phyloP scores from a whole-genome alignment of 1,140 invertebrate species.

The Pissodes strobi region DNA sequence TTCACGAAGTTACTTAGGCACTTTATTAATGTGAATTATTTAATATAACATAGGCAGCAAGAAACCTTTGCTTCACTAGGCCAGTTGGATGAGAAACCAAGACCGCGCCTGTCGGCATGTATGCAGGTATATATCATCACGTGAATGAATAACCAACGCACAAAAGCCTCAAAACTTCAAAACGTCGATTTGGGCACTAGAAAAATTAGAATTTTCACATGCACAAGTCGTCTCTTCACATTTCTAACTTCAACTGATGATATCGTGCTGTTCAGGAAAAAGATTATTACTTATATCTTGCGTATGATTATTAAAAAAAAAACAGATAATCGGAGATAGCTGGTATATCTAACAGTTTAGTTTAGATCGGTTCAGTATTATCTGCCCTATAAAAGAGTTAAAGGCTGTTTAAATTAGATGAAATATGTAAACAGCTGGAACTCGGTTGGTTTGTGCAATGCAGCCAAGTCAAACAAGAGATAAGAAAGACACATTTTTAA shows the following conservation, averaged over 20 bases:
- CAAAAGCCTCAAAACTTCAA: too few species aligned
- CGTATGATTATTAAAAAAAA: slow-evolving; percentile 14
- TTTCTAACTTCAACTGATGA: slow-evolving; percentile 11
- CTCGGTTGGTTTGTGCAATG: background rate
- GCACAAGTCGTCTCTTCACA: slow-evolving; percentile 6
- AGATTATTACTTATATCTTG: slow-evolving; percentile 28
- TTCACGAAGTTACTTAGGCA: background rate
- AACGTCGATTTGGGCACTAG: too few species aligned
- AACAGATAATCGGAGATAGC: slow-evolving; percentile 23
- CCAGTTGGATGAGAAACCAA: too few species aligned
- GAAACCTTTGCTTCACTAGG: too few species aligned
- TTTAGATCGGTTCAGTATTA: background rate
- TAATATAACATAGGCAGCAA: too few species aligned
- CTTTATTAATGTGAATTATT: background rate
- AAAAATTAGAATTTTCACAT: too few species aligned
- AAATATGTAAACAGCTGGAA: slow-evolving; percentile 9
- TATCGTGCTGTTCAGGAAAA: slow-evolving; percentile 15
- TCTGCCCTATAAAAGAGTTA: slow-evolving; percentile 1
- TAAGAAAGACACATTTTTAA: too few species aligned
- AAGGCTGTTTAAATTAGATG: slow-evolving; percentile 9
- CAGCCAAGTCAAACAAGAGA: slow-evolving; percentile 5
- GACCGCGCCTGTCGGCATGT: too few species aligned
- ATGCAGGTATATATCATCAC: too few species aligned
- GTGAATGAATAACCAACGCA: too few species aligned
- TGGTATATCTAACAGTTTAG: slow-evolving; percentile 12